Conservation (phyloP, 1,140 invertebrate species). For the Brachionus paranguensis region DNA sequence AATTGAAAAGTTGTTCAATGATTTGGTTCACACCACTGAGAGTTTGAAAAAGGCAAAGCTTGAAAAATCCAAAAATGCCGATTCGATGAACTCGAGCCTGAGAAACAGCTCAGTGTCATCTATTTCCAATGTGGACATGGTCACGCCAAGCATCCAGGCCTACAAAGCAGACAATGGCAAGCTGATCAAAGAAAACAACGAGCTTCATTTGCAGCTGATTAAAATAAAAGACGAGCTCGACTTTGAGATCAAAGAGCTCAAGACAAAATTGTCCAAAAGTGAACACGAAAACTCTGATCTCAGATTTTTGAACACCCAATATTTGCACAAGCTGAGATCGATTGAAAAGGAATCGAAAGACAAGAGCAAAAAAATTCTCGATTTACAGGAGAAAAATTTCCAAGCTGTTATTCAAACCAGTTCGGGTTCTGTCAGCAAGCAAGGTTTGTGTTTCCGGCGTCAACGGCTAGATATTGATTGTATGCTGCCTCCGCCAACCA, state of each 20-base stretch:
- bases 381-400: slow-evolving; percentile 61
- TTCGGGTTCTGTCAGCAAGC: slow-evolving; percentile 43
- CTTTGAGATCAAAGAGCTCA: slow-evolving; percentile 60
- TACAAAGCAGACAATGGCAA: slow-evolving; percentile 53
- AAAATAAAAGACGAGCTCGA: slow-evolving; percentile 63
- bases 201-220: slow-evolving; percentile 64
- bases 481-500: slow-evolving; percentile 44
- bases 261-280: slow-evolving; percentile 59
- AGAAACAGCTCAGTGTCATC: neutral
- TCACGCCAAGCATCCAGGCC: slow-evolving; percentile 27
- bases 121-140: neutral
- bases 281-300: slow-evolving; percentile 62
- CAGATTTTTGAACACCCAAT: slow-evolving; percentile 60
- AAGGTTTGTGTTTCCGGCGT: slow-evolving; percentile 51
- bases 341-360: slow-evolving; percentile 60
- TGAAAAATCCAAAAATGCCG: slow-evolving; percentile 41
- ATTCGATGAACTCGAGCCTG: neutral
- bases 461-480: slow-evolving; percentile 55
- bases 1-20: slow-evolving; percentile 67
- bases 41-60: slow-evolving; percentile 70
- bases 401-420: slow-evolving; percentile 57
- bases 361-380: slow-evolving; percentile 60
- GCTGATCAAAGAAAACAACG: slow-evolving; percentile 61
- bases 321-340: slow-evolving; percentile 59
- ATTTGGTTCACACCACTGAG: slow-evolving; percentile 70